Base-by-base conservation (phyloP, 2,888 invertebrate genomes). In the Tortrix viridana region DNA sequence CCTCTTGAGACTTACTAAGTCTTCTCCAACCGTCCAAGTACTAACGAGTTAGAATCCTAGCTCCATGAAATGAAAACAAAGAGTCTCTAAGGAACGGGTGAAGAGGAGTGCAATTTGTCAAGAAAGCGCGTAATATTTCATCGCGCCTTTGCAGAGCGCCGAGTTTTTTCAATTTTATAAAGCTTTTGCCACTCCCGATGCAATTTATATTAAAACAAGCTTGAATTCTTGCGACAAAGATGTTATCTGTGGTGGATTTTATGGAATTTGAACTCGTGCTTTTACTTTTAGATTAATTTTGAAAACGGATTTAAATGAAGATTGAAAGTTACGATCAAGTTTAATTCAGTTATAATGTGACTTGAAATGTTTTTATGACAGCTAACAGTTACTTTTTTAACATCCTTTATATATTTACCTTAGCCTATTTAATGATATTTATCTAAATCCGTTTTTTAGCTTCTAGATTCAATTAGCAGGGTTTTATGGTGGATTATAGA, bases 61-160 rank as follows among this genome's bases (percentile, higher is more conserved):
- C 49, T 49, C 38, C 50, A 37, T 50, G 54, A n/a, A 38, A 54
- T 49, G 55, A 47, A 62, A 57, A 62, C 62, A 56, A 62, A 62
- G 20, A 6, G 19, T 38, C 50, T 37, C 50, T 20, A 62, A 62
- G 56, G 38, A 49, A 56, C 26, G 20, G 44, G 22, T 19, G 5
- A 1, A 19, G 20, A 19, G n/a, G 22, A 22, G 32, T 37, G 50
- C 44, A 55, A 62, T 62, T 62, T 62, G 56, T 62, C 62, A 62
- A 56, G 50, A 48, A 56, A 44, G 23, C 50, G 19, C 37, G 44
- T 46, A 50, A 62, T 62, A 62, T 56, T 57, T 62, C 62, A 57
- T 22, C n/a, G 3, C n/a, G 62, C 46, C 56, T 62, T 62, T 62
- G 56, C 56, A 9, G 14, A 44, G 48, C 9, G 32, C 26, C 50